Conservation (phyloP, 2,888 invertebrate genomes). For the Drosophila nigricruria region DNA sequence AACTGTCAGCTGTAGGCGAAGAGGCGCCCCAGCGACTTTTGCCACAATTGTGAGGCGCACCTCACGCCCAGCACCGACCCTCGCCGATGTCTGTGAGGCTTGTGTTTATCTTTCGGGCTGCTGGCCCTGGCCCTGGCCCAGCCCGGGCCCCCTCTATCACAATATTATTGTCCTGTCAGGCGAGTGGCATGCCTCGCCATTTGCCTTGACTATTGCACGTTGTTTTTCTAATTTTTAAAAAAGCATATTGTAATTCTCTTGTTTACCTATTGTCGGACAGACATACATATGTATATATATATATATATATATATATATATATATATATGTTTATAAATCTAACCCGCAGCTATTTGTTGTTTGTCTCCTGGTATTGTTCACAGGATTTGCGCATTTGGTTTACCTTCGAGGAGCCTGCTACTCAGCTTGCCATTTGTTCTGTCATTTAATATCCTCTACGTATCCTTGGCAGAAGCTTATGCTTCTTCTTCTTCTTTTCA, state of each 20-base stretch:
- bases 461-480: slow-evolving; percentile 68
- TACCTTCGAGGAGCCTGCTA: slow-evolving; percentile 44
- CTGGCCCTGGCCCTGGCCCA: slow-evolving; percentile 3
- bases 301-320: not conserved
- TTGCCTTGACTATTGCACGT: slow-evolving; percentile 42
- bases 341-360: slow-evolving; percentile 58
- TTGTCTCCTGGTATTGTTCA: slow-evolving; percentile 53
- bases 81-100: slow-evolving; percentile 33
- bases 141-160: slow-evolving; percentile 10
- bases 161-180: slow-evolving; percentile 73
- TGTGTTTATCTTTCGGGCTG: slow-evolving; percentile 43
- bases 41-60: slow-evolving; percentile 6
- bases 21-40: slow-evolving; percentile 16
- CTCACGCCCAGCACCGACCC: slow-evolving; percentile 34
- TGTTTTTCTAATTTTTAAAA: slow-evolving; percentile 74
- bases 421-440: slow-evolving; percentile 65
- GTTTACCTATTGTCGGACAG: slow-evolving; percentile 59
- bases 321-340: slow-evolving; percentile 46
- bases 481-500: slow-evolving; percentile 22
- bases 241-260: slow-evolving; percentile 77
- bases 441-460: slow-evolving; percentile 72
- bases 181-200: slow-evolving; percentile 26
- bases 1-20: slow-evolving; percentile 51
- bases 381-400: slow-evolving; percentile 53
- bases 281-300: not conserved